phyloP scores from a whole-genome alignment of 2,113 vertebrate genomes.

The Archocentrus centrarchus region DNA sequence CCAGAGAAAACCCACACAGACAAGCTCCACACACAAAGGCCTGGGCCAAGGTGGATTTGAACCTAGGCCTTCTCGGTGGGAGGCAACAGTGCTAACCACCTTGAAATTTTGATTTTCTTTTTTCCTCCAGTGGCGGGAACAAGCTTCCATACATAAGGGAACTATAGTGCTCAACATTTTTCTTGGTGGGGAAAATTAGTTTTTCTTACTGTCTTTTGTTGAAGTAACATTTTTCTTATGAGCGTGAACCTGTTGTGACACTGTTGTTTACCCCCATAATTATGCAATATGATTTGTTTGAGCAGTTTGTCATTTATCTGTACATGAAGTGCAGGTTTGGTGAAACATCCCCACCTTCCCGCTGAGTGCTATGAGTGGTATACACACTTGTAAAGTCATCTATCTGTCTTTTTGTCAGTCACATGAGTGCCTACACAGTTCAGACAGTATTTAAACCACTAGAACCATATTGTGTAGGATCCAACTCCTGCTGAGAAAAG shows the following conservation, averaged over 20 bases:
- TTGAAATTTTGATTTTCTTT: too few species aligned
- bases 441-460: neutral
- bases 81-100: too few species aligned
- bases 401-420: neutral
- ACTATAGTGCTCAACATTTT: neutral
- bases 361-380: neutral
- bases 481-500: neutral
- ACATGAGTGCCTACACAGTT: neutral
- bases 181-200: too few species aligned
- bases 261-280: constrained; percentile 17
- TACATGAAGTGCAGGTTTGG: constrained; percentile 18
- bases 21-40: too few species aligned
- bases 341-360: neutral
- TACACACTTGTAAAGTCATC: neutral
- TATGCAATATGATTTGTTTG: constrained; percentile 27
- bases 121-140: too few species aligned
- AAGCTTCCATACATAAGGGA: neutral
- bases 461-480: neutral
- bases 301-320: constrained; percentile 36
- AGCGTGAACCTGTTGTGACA: neutral
- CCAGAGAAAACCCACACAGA: too few species aligned
- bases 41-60: too few species aligned
- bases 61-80: too few species aligned
- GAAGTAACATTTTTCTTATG: too few species aligned
- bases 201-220: too few species aligned